Percentiles rank a stretch among this genome's conserved stretches.
Conservation (phyloP, 2,797 vertebrate genomes). For the Tapera naevia region DNA sequence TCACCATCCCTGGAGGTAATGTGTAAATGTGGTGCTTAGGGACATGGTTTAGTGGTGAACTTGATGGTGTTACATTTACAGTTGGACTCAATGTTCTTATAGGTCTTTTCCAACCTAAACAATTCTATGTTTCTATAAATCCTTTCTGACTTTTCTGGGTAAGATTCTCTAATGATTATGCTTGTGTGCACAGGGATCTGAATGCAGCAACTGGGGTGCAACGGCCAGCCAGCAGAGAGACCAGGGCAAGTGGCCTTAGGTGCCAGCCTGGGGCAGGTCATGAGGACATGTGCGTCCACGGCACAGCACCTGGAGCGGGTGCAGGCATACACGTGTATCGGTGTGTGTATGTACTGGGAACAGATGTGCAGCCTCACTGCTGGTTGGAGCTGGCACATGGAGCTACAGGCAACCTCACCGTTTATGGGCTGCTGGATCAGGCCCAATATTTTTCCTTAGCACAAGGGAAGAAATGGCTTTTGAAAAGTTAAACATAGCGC, state of each 20-base stretch:
- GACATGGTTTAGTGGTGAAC: too few species aligned
- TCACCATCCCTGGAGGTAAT: too few species aligned
- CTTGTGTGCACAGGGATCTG: not conserved
- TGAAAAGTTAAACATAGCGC: not conserved
- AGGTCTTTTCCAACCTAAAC: too few species aligned
- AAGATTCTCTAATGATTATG: not conserved
- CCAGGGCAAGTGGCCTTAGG: rapidly evolving
- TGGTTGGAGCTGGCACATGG: rapidly evolving
- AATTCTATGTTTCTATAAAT: not conserved
- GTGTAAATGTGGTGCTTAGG: too few species aligned
- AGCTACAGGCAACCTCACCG: not conserved
- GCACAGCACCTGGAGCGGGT: not conserved
- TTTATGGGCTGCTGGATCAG: not conserved
- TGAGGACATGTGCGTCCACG: rapidly evolving
- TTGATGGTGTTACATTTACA: too few species aligned
- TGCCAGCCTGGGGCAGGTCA: not conserved
- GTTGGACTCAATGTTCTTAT: too few species aligned
- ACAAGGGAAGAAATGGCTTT: not conserved
- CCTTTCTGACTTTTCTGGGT: not conserved
- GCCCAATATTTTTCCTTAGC: rapidly evolving
- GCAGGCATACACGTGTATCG: rapidly evolving
- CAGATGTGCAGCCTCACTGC: not conserved
- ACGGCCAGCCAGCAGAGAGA: not conserved
- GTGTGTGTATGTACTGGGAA: not conserved
- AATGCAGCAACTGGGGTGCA: not conserved